phyloP scores from a whole-genome alignment of 2,797 vertebrate genomes.

The Halcyon badia region DNA sequence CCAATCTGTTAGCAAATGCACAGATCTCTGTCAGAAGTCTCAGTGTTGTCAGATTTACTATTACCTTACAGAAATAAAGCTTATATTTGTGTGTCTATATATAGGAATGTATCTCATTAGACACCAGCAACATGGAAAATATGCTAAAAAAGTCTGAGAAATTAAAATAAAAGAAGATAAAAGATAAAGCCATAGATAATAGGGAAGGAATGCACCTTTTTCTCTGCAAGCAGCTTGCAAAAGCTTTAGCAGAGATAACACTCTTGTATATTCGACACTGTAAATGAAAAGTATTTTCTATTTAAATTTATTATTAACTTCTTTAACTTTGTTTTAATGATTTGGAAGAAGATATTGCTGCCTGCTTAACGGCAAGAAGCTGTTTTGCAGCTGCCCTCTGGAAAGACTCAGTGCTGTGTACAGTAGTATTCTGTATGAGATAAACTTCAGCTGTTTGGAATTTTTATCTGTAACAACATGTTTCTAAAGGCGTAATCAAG shows the following conservation, averaged over 20 bases:
- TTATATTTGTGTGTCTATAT: rapidly evolving
- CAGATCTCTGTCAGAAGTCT: background rate
- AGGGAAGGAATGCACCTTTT: background rate
- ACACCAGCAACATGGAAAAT: background rate
- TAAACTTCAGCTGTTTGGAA: background rate
- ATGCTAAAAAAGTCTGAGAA: background rate
- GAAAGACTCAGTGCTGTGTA: background rate
- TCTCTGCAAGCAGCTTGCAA: background rate
- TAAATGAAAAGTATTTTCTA: background rate
- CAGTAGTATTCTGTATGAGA: background rate
- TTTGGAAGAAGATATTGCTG: background rate
- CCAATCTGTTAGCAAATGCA: background rate
- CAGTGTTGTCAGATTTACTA: background rate
- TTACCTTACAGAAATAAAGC: background rate
- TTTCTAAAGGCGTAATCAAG: background rate
- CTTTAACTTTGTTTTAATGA: background rate
- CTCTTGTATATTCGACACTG: background rate
- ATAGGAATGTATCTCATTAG: background rate
- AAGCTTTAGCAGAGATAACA: background rate
- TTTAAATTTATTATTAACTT: background rate
- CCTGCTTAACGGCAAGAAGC: background rate
- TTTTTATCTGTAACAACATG: background rate
- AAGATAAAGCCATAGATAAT: background rate
- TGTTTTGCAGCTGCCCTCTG: background rate
- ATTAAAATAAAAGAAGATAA: background rate